Evolutionary conservation across 2,888 invertebrate species (phyloP).

Genomic region (Ctenicera cuprea): DNA sequence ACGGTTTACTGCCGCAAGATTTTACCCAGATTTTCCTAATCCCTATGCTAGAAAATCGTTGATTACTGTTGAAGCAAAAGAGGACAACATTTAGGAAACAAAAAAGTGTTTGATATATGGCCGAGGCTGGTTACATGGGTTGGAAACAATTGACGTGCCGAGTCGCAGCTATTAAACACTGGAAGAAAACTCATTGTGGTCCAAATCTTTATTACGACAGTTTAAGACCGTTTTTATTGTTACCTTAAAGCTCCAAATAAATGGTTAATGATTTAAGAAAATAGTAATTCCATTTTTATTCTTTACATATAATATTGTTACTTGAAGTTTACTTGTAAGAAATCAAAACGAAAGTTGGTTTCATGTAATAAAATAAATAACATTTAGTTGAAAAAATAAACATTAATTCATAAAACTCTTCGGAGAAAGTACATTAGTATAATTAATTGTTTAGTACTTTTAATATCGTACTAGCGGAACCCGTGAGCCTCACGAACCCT

Average conservation of each 20-base stretch:
- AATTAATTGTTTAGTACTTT: no score
- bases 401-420: no score
- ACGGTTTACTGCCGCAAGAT: background rate
- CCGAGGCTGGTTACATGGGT: conserved; percentile 59
- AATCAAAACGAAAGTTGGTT: no score
- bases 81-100: conserved; percentile 57
- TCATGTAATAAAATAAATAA: no score
- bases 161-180: conserved; percentile 49
- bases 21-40: conserved; percentile 36
- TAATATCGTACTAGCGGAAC: no score
- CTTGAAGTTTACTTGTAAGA: no score
- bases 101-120: conserved; percentile 61
- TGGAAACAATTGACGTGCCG: conserved; percentile 60
- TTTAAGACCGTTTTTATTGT: conserved; percentile 25
- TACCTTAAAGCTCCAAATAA: conserved; percentile 16
- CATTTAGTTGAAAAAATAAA: no score
- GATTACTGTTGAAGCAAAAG: conserved; percentile 51
- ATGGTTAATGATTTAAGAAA: conserved; percentile 20
- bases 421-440: no score
- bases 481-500: no score
- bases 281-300: conserved; percentile 19
- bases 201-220: conserved; percentile 46
- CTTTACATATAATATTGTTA: no score
- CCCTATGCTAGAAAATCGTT: conserved; percentile 45
- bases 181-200: conserved; percentile 46